Base-by-base conservation (phyloP, 1,140 invertebrate species). In the Tenebrio molitor region DNA sequence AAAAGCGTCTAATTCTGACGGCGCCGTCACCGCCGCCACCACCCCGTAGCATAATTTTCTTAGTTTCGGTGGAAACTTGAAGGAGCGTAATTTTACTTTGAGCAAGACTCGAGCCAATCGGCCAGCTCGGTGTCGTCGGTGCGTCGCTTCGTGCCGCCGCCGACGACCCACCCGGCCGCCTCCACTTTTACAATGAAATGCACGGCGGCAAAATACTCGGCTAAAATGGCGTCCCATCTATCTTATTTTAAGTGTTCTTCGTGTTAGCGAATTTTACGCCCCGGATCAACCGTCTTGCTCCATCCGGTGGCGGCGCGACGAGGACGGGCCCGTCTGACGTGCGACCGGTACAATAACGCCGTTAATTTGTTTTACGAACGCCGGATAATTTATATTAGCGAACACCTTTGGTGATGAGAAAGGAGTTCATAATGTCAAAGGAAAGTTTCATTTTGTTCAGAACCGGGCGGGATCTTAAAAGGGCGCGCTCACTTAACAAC, bases 221-320 rank as follows among this genome's bases (percentile, higher is more conserved):
- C 74, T 75, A 78, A 78, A 79, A 81, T 81, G 79, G 79, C 78
- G 78, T 73, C 79, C 75, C 79, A 81, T 81, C 78, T 79, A 79
- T 81, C 79, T 81, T 81, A 81, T 81, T 81, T 80, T 79, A 77
- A 77, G 78, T 72, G 76, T 80, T 80, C 77, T 78, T 78, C 78
- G 76, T 75, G 75, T 80, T 78, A 69, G 58, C 74, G 70, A 73
- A 58, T 76, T 74, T 73, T 73, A 69, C 62, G 69, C 68, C 21
- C 12, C 29, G 17, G 39, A 65, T 58, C 50, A 58, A 42, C 62
- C 16, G 62, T 41, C 34, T 65, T 65, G 14, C 62, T 65, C 39
- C 42, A 68, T 68, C 50, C 23, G 2, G 10, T 58, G 10, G 50
- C 0, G 15, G 23, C 8, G 23, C 1, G 21, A 58, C 2, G 23